These are phyloP conservation scores for Morinoia aosen DNA, from an alignment of 2,888 invertebrate species.

Conservation along the genomic window DNA sequence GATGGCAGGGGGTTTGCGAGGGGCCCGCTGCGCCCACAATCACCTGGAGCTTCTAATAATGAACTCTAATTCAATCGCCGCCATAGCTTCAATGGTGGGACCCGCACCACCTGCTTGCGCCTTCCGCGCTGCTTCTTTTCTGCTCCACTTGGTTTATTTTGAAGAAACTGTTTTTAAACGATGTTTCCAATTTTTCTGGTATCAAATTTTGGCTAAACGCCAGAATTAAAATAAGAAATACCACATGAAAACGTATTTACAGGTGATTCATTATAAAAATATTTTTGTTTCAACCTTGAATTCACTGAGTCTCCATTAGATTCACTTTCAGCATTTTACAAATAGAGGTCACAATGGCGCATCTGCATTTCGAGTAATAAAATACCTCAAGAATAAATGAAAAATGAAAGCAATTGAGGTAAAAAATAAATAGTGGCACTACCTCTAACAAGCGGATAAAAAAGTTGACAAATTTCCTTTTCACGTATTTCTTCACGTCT, in stretches of 20 bases:
- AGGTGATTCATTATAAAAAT: neutral
- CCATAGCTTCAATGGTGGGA: neutral
- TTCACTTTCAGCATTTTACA: neutral
- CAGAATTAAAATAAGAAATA: no score
- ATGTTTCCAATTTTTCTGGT: neutral
- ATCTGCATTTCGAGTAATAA: no score
- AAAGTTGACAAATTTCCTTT: no score
- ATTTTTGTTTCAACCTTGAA: neutral
- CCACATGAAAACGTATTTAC: no score
- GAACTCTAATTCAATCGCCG: slow-evolving; percentile 23
- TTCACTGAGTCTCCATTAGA: neutral
- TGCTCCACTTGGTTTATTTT: neutral
- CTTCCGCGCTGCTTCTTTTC: neutral
- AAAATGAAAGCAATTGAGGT: no score
- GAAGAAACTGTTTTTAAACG: neutral
- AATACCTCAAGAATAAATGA: no score
- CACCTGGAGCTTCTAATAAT: neutral
- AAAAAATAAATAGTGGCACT: no score
- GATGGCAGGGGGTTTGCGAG: neutral
- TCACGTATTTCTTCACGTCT: no score
- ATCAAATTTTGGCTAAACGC: no score
- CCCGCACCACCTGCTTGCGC: neutral
- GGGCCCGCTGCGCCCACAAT: neutral
- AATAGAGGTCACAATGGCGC: neutral
- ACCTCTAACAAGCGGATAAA: no score